Conservation (phyloP, 1,140 invertebrate species). For the Drosophila lacteicornis region DNA sequence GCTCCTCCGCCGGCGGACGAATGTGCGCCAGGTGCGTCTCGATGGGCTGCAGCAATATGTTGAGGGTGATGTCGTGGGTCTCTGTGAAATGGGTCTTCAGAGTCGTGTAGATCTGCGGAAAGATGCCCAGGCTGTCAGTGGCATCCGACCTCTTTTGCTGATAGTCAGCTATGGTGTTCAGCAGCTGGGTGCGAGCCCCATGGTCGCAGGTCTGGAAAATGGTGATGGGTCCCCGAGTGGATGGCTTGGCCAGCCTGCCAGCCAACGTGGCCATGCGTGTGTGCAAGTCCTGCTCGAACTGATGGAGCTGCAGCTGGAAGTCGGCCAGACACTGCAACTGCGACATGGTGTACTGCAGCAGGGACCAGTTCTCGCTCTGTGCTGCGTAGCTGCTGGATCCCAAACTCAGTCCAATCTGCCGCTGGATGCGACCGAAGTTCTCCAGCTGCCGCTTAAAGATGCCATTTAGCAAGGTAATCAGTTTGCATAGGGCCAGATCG, state of each 20-base stretch:
- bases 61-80: conserved; percentile 88
- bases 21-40: conserved; percentile 78
- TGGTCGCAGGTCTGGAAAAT: conserved; percentile 68
- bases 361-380: conserved; percentile 89
- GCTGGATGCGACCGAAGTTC: conserved; percentile 86
- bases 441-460: conserved; percentile 88
- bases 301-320: conserved; percentile 87
- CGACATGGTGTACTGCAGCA: conserved; percentile 89
- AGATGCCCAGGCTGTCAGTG: conserved; percentile 66
- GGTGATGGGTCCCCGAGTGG: conserved; percentile 20
- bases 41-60: conserved; percentile 89
- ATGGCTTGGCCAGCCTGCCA: conserved; percentile 32
- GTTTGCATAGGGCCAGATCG: conserved; percentile 77
- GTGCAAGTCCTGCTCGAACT: conserved; percentile 87
- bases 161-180: conserved; percentile 65
- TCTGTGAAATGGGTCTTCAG: conserved; percentile 86
- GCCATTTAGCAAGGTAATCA: conserved; percentile 70
- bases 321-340: conserved; percentile 89
- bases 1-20: conserved; percentile 57
- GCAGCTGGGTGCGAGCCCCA: conserved; percentile 46
- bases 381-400: conserved; percentile 64
- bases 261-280: conserved; percentile 55
- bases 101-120: conserved; percentile 70
- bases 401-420: conserved; percentile 86
- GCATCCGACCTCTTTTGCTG: conserved; percentile 74